phyloP scores from a whole-genome alignment of 2,888 invertebrate species.

The Agrilus mali region DNA sequence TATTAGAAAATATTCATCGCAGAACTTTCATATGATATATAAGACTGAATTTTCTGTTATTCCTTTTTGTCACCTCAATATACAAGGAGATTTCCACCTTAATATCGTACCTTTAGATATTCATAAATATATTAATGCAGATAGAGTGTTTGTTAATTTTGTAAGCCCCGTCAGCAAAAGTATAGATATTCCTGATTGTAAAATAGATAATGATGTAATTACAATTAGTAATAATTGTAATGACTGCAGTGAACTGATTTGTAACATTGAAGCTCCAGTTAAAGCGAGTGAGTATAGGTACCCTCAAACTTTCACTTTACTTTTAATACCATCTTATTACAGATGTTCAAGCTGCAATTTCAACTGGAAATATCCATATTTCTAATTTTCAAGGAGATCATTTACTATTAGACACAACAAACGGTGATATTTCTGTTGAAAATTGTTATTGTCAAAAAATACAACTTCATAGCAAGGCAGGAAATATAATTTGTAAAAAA shows the following conservation, averaged over 20 bases:
- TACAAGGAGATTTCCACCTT: constrained; percentile 23
- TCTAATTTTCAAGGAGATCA: constrained; percentile 24
- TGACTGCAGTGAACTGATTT: constrained; percentile 13
- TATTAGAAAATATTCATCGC: no score
- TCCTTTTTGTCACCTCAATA: constrained; percentile 24
- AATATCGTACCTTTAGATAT: constrained; percentile 24
- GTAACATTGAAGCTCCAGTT: constrained; percentile 24
- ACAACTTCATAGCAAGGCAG: constrained; percentile 8
- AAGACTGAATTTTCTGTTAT: constrained; percentile 12
- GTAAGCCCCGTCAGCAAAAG: background rate
- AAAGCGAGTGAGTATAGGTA: constrained; percentile 25
- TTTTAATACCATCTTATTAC: constrained; percentile 3
- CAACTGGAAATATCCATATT: constrained; percentile 20
- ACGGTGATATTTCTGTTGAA: constrained; percentile 14
- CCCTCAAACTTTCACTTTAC: background rate
- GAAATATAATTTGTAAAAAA: constrained; percentile 23
- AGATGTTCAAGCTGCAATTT: constrained; percentile 23
- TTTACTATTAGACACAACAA: constrained; percentile 17
- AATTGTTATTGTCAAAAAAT: constrained; percentile 14
- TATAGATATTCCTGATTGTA: constrained; percentile 4
- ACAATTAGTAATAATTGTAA: constrained; percentile 10
- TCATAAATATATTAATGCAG: constrained; percentile 23
- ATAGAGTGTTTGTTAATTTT: constrained; percentile 21
- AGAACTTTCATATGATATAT: background rate
- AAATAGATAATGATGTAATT: constrained; percentile 17